Evolutionary conservation across 2,888 invertebrate species (phyloP).

Genomic region (Epirrhoe alternata): DNA sequence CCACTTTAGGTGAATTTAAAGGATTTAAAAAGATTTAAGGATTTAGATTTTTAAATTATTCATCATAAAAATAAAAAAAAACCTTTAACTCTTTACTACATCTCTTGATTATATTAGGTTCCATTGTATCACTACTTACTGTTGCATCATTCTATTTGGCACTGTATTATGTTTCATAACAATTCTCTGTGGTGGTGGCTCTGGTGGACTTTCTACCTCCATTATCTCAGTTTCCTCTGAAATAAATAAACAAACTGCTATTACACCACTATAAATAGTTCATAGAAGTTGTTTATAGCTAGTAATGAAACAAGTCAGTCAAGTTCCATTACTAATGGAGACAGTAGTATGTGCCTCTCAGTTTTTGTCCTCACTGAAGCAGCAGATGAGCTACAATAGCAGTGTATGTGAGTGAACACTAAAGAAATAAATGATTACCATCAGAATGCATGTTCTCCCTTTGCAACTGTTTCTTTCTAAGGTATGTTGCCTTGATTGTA

Average conservation of each 20-base stretch:
- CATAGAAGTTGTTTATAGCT: no score
- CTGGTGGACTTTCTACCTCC: slow-evolving; percentile 86
- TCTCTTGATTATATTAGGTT: no score
- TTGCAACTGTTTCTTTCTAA: slow-evolving; percentile 88
- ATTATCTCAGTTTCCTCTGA: slow-evolving; percentile 84
- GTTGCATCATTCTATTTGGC: slow-evolving; percentile 90
- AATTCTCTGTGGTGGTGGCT: slow-evolving; percentile 86
- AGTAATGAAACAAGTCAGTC: no score
- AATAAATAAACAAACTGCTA: slow-evolving; percentile 35
- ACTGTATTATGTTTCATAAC: slow-evolving; percentile 92
- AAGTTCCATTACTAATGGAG: no score
- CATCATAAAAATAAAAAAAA: no score
- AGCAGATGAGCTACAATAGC: not conserved
- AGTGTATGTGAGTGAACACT: not conserved
- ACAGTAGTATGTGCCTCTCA: not conserved
- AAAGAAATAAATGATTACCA: slow-evolving; percentile 57
- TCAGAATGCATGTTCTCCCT: slow-evolving; percentile 83
- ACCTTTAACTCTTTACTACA: no score
- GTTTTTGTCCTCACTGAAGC: not conserved
- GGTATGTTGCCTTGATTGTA: slow-evolving; percentile 94
- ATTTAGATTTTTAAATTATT: no score
- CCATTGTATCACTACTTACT: slow-evolving; percentile 86
- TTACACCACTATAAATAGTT: no score
- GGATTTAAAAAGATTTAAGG: no score
- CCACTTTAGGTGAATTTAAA: no score